phyloP scores from a whole-genome alignment of 2,797 vertebrate genomes.

The Poecilia gillii region DNA sequence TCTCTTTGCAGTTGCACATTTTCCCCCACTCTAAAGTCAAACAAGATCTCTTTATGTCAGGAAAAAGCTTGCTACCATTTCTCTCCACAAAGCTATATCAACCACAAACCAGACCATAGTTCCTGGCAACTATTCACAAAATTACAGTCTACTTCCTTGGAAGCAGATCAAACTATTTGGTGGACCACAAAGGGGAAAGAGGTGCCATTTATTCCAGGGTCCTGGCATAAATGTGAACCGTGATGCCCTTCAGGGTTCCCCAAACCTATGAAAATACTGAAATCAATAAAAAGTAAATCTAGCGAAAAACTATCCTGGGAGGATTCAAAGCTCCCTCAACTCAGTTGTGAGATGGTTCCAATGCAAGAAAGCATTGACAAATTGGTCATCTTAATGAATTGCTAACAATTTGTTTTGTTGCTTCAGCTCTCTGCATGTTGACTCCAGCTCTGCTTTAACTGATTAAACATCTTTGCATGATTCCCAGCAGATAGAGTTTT shows the following conservation, averaged over 20 bases:
- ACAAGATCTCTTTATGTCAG: conserved; percentile 73
- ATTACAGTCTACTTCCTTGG: conserved; percentile 79
- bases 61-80: conserved; percentile 67
- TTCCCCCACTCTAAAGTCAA: conserved; percentile 64
- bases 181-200: conserved; percentile 66
- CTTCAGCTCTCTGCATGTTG: conserved; percentile 41
- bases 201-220: conserved; percentile 64
- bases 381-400: conserved; percentile 42
- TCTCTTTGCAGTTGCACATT: conserved; percentile 69
- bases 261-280: conserved; percentile 57
- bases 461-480: conserved; percentile 49
- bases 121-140: conserved; percentile 77
- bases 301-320: conserved; percentile 21
- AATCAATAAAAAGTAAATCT: conserved; percentile 59
- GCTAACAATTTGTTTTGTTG: conserved; percentile 28
- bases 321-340: conserved; percentile 24
- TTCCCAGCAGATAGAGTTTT: conserved; percentile 59
- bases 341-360: conserved; percentile 30
- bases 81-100: conserved; percentile 67
- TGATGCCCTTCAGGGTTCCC: conserved; percentile 61
- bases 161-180: conserved; percentile 70
- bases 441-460: conserved; percentile 17
- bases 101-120: conserved; percentile 72
- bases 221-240: conserved; percentile 52
- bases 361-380: conserved; percentile 45